Evolutionary conservation across 2,888 invertebrate species (phyloP).

Genomic region (Hemithea aestivaria): DNA sequence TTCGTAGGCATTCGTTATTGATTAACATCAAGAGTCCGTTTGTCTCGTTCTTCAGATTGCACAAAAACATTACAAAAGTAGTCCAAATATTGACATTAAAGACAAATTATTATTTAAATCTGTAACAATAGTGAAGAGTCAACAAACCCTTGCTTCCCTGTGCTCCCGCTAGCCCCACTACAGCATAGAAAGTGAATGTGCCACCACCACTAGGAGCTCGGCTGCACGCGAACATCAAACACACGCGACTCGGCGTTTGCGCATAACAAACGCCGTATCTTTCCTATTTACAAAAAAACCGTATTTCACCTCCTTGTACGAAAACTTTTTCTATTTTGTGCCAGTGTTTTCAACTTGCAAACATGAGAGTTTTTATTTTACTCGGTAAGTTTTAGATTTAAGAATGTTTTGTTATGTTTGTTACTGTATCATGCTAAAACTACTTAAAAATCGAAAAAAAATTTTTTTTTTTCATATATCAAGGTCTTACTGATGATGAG

Average conservation of each 20-base stretch:
- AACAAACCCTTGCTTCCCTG: conserved; percentile 69
- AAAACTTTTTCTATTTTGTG: conserved; percentile 43
- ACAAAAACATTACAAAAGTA: background rate
- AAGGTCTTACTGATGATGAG: too few relatives aligned
- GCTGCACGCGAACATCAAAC: conserved; percentile 45
- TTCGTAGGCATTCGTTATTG: too few relatives aligned
- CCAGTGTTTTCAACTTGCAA: conserved; percentile 53
- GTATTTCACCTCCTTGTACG: too few relatives aligned
- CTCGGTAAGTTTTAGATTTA: conserved; percentile 64
- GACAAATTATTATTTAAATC: background rate
- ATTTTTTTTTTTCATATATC: too few relatives aligned
- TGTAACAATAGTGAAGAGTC: conserved; percentile 39
- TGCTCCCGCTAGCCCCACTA: conserved; percentile 63
- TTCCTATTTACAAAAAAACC: conserved; percentile 30
- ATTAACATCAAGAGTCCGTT: too few relatives aligned
- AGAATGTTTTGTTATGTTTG: too few relatives aligned
- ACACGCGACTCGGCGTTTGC: conserved; percentile 65
- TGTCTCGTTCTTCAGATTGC: too few relatives aligned
- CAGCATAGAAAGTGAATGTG: conserved; percentile 71
- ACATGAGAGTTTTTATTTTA: conserved; percentile 60
- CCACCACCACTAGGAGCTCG: conserved; percentile 37
- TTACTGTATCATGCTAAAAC: too few relatives aligned
- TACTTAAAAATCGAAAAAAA: too few relatives aligned
- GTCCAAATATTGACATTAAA: background rate
- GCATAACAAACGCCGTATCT: conserved; percentile 59